Evolutionary conservation across 2,888 invertebrate genomes (phyloP).

Genomic region (Frankliniella fusca): DNA sequence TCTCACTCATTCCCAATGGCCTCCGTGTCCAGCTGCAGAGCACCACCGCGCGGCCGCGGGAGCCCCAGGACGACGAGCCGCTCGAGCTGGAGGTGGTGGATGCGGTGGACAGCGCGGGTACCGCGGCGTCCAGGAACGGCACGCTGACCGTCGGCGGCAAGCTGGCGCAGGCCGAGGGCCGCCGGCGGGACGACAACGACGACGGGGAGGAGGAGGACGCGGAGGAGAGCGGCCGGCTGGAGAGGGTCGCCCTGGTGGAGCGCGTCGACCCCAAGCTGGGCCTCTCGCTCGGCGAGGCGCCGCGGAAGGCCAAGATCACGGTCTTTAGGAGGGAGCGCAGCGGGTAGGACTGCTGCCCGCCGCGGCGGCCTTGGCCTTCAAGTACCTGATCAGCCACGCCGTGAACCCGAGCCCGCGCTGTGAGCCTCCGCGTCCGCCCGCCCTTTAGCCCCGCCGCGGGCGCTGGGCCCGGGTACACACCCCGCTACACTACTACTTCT

Average conservation of each 20-base stretch:
- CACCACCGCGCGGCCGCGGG: background rate
- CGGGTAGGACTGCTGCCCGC: background rate
- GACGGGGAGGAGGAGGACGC: background rate
- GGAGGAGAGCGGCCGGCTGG: constrained; percentile 18
- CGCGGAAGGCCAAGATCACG: constrained; percentile 7
- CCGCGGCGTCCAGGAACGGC: background rate
- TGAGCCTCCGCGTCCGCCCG: too few species aligned
- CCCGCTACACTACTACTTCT: too few species aligned
- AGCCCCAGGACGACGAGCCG: background rate
- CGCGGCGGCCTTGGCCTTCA: background rate
- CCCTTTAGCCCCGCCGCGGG: too few species aligned
- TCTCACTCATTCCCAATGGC: background rate
- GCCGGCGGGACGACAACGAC: background rate
- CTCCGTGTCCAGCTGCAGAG: background rate
- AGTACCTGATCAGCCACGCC: background rate
- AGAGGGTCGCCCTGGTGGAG: constrained; percentile 14
- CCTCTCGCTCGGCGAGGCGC: background rate
- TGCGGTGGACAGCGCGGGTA: constrained; percentile 4
- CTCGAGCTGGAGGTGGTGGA: constrained; percentile 21
- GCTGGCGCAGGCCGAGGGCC: background rate
- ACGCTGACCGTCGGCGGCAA: background rate
- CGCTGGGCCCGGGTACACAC: too few species aligned
- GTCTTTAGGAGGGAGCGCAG: constrained; percentile 5
- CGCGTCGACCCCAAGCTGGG: constrained; percentile 13
- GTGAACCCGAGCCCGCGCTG: background rate